A percentile compares a stretch with the other conserved stretches of the same genome.
phyloP scores from a whole-genome alignment of 64 coral and sea anemone species.

The Pocillopora verrucosa region DNA sequence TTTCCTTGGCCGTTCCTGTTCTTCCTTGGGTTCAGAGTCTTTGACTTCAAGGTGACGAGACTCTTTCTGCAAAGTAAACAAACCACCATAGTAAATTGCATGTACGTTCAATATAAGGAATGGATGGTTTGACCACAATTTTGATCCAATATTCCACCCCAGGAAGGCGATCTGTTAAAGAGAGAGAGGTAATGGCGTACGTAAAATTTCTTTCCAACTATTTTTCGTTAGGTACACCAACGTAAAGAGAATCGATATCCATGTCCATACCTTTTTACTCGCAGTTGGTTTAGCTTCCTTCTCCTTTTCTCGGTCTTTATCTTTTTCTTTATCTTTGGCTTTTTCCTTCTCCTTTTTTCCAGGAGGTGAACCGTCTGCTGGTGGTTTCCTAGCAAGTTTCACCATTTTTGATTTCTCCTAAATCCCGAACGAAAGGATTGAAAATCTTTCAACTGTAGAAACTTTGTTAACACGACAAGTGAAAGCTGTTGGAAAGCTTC shows the following conservation, averaged over 20 bases:
- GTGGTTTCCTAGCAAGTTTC: conserved; percentile 14
- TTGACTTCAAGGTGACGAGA: conserved; percentile 50
- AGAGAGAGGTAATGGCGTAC: no score
- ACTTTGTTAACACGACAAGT: no score
- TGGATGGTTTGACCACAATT: no score
- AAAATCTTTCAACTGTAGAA: no score
- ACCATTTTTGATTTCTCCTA: conserved; percentile 6
- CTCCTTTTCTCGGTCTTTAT: conserved; percentile 55
- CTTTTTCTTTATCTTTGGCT: conserved; percentile 57
- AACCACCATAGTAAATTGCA: neutral
- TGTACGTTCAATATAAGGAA: neutral
- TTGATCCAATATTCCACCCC: no score
- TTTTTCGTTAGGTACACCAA: neutral
- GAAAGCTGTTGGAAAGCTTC: no score
- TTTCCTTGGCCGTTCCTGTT: conserved; percentile 55
- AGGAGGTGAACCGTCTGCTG: conserved; percentile 17
- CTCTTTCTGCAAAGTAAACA: conserved; percentile 68
- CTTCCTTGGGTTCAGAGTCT: conserved; percentile 67
- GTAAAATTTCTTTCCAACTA: no score
- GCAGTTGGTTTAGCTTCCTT: conserved; percentile 64
- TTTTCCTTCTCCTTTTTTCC: conserved; percentile 67
- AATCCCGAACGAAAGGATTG: neutral
- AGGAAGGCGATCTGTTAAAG: no score
- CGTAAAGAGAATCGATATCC: neutral
- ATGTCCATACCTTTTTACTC: conserved; percentile 50